Base-by-base conservation (phyloP, 1,140 invertebrate genomes). In the Bombus breviceps region DNA sequence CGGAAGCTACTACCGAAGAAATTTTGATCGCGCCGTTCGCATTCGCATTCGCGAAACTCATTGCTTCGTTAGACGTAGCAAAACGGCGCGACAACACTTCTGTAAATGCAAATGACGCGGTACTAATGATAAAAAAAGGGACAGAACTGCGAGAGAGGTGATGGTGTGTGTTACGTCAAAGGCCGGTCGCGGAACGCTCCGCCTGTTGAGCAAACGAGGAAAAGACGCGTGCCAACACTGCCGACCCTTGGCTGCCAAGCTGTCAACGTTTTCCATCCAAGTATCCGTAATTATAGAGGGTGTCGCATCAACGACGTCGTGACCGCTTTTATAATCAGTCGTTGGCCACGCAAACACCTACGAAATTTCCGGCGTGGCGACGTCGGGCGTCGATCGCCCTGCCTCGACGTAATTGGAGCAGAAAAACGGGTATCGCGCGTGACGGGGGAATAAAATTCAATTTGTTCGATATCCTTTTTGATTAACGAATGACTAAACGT, bases 271-370 rank as follows among this genome's bases (percentile, higher is more conserved):
- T 91, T 91, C 90, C 85, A 81, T 90, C 89, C 92, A 93, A 93
- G 93, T 93, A 93, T 92, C 93, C 89, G 88, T 91, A 92, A 93
- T 93, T 92, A 91, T 89, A 87, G 83, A 85, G 81, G 41, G 79
- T 86, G 64, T 28, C 28, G 5, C 72, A 34, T 43, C n/a, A 34
- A 25, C 62, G 39, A 32, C 41, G 41, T 69, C 75, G 87, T 62
- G 71, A 78, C 89, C 81, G 62, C 91, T 91, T 91, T 81, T 76
- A 85, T 91, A 91, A 91, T 91, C 87, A 86, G 75, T 28, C 25
- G 53, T 28, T 64, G 80, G 68, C 47, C 71, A 22, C 32, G 32
- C 66, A 91, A 91, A 89, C 73, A 81, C 53, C 32, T 25, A 47
- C 83, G 84, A 71, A 74, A 89, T 62, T 73, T 75, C 41, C 59